Percentiles rank a stretch among this genome's conserved stretches.
Evolutionary conservation across 2,113 vertebrate genomes (phyloP).

Genomic region (Sinosuthora webbiana): DNA sequence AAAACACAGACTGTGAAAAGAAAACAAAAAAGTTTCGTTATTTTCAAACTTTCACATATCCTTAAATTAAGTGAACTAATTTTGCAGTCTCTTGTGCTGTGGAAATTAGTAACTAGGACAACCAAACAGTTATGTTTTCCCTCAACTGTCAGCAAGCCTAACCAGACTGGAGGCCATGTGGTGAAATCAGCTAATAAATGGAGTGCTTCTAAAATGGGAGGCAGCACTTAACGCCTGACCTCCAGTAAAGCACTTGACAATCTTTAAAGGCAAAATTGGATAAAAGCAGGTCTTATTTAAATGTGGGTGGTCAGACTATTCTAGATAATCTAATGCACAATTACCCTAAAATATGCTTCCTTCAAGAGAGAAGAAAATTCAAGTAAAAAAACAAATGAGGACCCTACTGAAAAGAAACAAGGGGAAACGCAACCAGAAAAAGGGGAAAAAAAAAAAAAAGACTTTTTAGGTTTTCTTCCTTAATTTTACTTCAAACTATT

Average conservation of each 20-base stretch:
- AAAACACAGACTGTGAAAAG: slow-evolving; percentile 90
- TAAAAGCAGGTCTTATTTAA: not conserved
- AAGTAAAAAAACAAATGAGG: not conserved
- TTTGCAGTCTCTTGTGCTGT: not conserved
- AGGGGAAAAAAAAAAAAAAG: not conserved
- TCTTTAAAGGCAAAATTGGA: not conserved
- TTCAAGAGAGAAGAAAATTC: not conserved
- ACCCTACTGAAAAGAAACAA: not conserved
- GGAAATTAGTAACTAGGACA: not conserved
- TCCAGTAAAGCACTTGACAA: not conserved
- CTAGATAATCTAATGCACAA: not conserved
- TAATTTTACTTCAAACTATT: not conserved
- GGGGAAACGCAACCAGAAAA: not conserved
- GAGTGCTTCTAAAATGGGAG: not conserved
- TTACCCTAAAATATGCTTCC: not conserved
- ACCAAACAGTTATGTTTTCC: not conserved
- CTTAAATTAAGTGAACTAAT: not conserved
- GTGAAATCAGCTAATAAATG: not conserved
- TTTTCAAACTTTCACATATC: not conserved
- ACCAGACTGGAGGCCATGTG: not conserved
- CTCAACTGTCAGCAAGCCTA: not conserved
- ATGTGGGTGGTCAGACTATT: not conserved
- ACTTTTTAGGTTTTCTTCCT: not conserved
- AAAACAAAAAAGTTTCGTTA: not conserved
- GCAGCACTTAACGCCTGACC: not conserved